Evolutionary conservation across 1,140 invertebrate genomes (phyloP), one percentile per base, ranked within the genome.

Genomic region (Thaumatotibia leucotreta): DNA sequence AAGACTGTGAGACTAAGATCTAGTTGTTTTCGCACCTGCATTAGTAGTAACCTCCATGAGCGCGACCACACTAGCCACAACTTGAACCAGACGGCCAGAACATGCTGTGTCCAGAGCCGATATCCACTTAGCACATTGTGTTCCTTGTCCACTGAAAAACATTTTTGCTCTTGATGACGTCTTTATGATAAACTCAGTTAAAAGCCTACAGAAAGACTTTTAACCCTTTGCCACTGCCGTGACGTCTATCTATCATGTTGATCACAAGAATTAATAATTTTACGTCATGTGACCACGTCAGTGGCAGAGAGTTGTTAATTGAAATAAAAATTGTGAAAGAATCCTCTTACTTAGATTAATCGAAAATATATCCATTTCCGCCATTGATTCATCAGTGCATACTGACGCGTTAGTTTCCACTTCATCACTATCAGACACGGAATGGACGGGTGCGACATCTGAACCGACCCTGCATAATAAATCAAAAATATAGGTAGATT

Each of bases 11-110:
- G n/a, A n/a, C n/a, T n/a, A n/a, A n/a, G n/a, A n/a, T n/a, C n/a
- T n/a, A n/a, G n/a, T n/a, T n/a, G n/a, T n/a, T n/a, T n/a, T 17
- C 80, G 49, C 0, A 90, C 62, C 72, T 87, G 84, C 54, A 90
- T 69, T 20, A 86, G 20, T 3, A 89, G 61, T 14, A 88, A 20
- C 10, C 77, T 78, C 77, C 80, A 84, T 0, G 88, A 90, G 0
- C 88, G 76, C 4, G 63, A 70, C 79, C 82, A 86, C 8, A 86
- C 79, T 54, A 88, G 68, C 49, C 67, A 76, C 49, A 89, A 54
- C 69, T 90, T 90, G 5, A 85, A 32, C 88, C 86, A 91, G 20
- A 84, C 76, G 0, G 84, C 85, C 17, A 68, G 58, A 0, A 84
- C 73, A 10, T 82, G 88, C 10, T 86, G 75, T 65, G 68, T 70